Percentiles rank a stretch among this genome's conserved stretches.
These are phyloP conservation scores for Brotula barbata DNA, from an alignment of 2,797 vertebrate species.

Conservation along the genomic window DNA sequence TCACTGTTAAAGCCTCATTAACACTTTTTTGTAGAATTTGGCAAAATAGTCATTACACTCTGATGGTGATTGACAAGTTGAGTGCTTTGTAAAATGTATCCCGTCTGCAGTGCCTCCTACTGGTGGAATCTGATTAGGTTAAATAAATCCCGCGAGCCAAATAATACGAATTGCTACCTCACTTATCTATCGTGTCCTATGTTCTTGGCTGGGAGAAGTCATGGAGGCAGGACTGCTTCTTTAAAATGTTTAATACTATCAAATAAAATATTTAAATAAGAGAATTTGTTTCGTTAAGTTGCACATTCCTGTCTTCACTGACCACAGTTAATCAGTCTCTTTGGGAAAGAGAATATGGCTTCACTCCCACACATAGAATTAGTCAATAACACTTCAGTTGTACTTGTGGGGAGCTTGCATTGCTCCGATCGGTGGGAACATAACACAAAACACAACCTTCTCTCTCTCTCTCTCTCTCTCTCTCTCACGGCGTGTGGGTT, in stretches of 20 bases:
- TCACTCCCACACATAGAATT: conserved; percentile 18
- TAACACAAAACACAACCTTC: neutral
- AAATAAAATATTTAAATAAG: neutral
- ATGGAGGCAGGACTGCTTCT: neutral
- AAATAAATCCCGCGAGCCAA: too few species aligned
- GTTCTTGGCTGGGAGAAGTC: too few species aligned
- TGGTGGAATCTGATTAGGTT: too few species aligned
- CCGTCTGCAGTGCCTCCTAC: too few species aligned
- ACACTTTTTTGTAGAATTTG: too few species aligned
- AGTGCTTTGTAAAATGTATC: too few species aligned
- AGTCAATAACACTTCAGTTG: conserved; percentile 36
- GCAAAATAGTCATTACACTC: too few species aligned
- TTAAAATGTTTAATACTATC: too few species aligned
- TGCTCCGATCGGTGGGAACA: conserved; percentile 8
- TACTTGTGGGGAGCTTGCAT: conserved; percentile 15
- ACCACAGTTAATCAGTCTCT: conserved; percentile 14
- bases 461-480: neutral
- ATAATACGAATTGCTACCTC: too few species aligned
- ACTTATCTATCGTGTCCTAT: too few species aligned
- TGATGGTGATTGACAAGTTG: too few species aligned
- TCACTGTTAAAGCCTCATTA: too few species aligned
- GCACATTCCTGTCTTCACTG: conserved; percentile 17
- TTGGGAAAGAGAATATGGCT: conserved; percentile 18
- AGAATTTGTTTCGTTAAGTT: conserved; percentile 26
- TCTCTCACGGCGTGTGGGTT: conserved; percentile 15